These are phyloP conservation scores for Chaetodon auriga DNA, from an alignment of 2,113 vertebrate species.

Conservation along the genomic window DNA sequence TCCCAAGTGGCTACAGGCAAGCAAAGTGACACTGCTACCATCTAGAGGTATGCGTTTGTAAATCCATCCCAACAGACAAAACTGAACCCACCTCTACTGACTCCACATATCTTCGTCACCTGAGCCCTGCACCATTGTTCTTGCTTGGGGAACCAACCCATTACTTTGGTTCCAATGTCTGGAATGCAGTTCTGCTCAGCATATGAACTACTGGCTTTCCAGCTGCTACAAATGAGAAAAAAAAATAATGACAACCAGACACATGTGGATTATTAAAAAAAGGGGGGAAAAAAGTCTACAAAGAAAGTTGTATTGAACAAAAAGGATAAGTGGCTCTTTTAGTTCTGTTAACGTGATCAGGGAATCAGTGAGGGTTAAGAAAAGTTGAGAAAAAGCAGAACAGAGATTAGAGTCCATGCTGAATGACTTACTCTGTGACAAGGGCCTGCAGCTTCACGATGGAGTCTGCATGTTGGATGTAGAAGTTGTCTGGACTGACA, in stretches of 20 bases:
- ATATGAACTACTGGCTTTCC: constrained; percentile 63
- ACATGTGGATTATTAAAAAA: constrained; percentile 56
- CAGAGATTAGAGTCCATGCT: constrained; percentile 26
- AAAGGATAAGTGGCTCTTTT: constrained; percentile 45
- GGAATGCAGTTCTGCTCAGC: constrained; percentile 79
- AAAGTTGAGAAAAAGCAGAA: constrained; percentile 50
- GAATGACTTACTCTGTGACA: constrained; percentile 70
- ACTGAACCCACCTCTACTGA: constrained; percentile 71
- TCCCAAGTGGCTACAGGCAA: constrained; percentile 28
- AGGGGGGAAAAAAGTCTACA: constrained; percentile 35
- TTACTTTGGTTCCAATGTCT: constrained; percentile 78
- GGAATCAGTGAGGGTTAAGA: constrained; percentile 34
- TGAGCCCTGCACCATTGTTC: constrained; percentile 81
- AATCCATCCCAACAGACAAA: constrained; percentile 25
- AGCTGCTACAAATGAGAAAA: constrained; percentile 65
- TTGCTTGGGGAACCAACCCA: constrained; percentile 76
- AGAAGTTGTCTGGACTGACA: constrained; percentile 77
- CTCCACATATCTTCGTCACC: constrained; percentile 82
- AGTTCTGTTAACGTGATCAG: constrained; percentile 52
- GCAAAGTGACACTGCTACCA: constrained; percentile 67
- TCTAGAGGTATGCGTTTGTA: constrained; percentile 63
- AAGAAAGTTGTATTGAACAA: constrained; percentile 50
- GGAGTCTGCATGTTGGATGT: constrained; percentile 74
- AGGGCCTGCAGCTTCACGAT: constrained; percentile 64
- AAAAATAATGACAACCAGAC: constrained; percentile 55